Evolutionary conservation across 2,888 invertebrate species (phyloP).

Genomic region (Osedax fenrisi): DNA sequence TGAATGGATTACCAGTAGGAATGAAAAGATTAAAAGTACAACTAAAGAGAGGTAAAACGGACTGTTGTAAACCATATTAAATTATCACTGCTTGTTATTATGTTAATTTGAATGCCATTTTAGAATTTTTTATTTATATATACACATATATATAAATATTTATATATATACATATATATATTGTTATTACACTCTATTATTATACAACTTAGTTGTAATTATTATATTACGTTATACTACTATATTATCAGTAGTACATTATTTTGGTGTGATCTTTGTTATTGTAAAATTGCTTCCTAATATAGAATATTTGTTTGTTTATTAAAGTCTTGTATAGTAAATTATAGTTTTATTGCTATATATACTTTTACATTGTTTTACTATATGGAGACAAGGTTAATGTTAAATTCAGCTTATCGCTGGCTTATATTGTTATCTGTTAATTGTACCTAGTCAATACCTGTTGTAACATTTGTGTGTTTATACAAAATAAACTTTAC

Average conservation of each 20-base stretch:
- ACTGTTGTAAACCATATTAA: slow-evolving; percentile 91
- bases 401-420: too few species aligned
- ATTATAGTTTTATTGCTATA: too few species aligned
- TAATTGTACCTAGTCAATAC: neutral
- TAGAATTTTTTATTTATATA: neutral
- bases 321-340: too few species aligned
- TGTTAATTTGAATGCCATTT: neutral
- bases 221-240: neutral
- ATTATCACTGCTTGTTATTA: neutral
- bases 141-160: neutral
- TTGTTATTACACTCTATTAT: too few species aligned
- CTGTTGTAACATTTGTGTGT: neutral
- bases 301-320: neutral
- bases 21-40: slow-evolving; percentile 99
- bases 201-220: too few species aligned
- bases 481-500: neutral
- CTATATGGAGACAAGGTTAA: too few species aligned
- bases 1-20: slow-evolving; percentile 99
- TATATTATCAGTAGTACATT: neutral
- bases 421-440: neutral
- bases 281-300: neutral
- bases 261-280: neutral
- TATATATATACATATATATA: too few species aligned
- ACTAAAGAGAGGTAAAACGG: slow-evolving; percentile 95
- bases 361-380: too few species aligned